Conservation (phyloP, 2,888 invertebrate genomes). For the Napeogenes inachia region DNA sequence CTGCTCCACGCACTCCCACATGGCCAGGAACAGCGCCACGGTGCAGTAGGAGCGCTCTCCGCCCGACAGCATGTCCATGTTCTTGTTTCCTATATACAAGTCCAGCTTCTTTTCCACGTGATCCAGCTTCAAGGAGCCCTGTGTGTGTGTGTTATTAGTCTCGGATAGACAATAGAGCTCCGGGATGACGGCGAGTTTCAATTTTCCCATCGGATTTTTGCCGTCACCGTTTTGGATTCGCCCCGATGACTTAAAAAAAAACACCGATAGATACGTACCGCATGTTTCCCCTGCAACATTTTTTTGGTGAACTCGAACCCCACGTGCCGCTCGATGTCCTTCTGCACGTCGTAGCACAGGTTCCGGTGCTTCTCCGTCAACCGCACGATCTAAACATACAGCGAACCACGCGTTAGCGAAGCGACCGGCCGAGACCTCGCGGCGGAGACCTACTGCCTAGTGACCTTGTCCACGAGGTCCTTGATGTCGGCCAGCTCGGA, state of each 20-base stretch:
- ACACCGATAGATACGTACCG: constrained; percentile 1
- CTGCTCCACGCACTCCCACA: constrained; percentile 94
- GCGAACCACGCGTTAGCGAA: too few species aligned
- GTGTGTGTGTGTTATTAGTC: constrained; percentile 2
- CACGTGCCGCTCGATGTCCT: constrained; percentile 62
- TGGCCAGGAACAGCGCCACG: constrained; percentile 92
- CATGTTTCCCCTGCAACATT: constrained; percentile 71
- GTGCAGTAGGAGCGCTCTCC: constrained; percentile 98
- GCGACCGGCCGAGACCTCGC: too few species aligned
- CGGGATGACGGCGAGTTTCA: too few species aligned
- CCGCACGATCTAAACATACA: constrained; percentile 47
- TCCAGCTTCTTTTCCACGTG: constrained; percentile 46
- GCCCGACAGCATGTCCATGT: constrained; percentile 87
- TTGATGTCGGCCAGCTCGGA: constrained; percentile 35
- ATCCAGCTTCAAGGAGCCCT: constrained; percentile 78
- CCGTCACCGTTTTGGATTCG: too few species aligned
- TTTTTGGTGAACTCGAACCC: constrained; percentile 74
- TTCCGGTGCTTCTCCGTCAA: constrained; percentile 58
- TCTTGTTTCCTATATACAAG: constrained; percentile 34
- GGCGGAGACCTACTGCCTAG: too few species aligned
- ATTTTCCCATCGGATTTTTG: too few species aligned
- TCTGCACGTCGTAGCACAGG: constrained; percentile 59
- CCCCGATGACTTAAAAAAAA: too few species aligned
- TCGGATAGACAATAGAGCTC: too few species aligned
- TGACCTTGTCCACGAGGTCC: constrained; percentile 56